Conservation (phyloP, 2,888 invertebrate genomes). For the Stenodema calcarata region DNA sequence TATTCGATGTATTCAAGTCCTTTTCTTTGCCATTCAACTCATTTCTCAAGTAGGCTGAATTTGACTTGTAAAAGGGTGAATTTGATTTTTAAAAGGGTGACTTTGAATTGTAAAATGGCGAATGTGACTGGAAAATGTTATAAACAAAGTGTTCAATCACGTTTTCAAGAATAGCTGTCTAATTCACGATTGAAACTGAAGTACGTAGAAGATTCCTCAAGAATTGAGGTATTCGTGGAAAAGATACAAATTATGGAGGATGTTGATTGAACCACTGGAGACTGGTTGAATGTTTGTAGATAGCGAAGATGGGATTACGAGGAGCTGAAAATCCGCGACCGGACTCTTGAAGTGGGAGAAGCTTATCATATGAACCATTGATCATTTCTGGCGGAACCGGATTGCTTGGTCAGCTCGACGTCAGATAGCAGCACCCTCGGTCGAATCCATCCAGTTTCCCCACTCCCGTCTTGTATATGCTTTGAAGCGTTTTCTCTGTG, state of each 20-base stretch:
- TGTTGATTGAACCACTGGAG: not conserved
- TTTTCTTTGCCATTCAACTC: too few relatives aligned
- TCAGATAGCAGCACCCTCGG: conserved; percentile 14
- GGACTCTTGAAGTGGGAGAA: conserved; percentile 4
- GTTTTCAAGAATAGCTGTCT: too few relatives aligned
- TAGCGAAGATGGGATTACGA: conserved; percentile 3
- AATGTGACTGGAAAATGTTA: too few relatives aligned
- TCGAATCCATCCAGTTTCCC: not conserved
- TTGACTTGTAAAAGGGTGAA: too few relatives aligned
- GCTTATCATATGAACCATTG: conserved; percentile 44
- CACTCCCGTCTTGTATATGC: not conserved
- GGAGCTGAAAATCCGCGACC: not conserved
- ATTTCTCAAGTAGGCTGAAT: too few relatives aligned
- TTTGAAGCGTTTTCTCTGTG: conserved; percentile 6
- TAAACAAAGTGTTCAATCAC: too few relatives aligned
- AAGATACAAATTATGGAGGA: not conserved
- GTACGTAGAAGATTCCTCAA: not conserved
- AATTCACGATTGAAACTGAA: too few relatives aligned
- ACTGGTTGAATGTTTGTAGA: not conserved
- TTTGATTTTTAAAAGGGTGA: too few relatives aligned
- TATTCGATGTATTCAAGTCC: too few relatives aligned
- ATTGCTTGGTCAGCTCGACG: conserved; percentile 29
- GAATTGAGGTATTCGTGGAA: not conserved
- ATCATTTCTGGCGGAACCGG: conserved; percentile 20
- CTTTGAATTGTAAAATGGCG: too few relatives aligned